Conservation (phyloP, 2,888 invertebrate species). For the Campoletis raptor region DNA sequence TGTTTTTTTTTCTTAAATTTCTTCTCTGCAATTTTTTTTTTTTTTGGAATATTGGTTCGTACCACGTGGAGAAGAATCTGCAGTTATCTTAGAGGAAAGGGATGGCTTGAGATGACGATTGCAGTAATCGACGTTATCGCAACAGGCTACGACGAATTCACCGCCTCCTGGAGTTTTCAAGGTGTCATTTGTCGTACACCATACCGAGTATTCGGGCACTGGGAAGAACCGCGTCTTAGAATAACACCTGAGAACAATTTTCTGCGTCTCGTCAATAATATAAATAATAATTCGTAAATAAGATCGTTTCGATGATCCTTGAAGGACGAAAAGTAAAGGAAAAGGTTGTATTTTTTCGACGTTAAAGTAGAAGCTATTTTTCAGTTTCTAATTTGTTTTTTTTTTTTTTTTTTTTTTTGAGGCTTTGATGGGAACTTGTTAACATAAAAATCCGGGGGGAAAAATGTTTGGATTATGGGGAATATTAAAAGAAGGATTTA, state of each 20-base stretch:
- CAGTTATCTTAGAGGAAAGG: slow-evolving; percentile 77
- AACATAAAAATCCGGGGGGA: slow-evolving; percentile 5
- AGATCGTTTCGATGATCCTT: slow-evolving; percentile 7
- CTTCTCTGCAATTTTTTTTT: background rate
- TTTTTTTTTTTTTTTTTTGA: too few species aligned
- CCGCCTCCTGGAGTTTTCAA: slow-evolving; percentile 84
- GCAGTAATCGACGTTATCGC: slow-evolving; percentile 91
- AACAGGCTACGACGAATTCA: slow-evolving; percentile 92
- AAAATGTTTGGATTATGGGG: background rate
- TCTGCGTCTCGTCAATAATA: slow-evolving; percentile 62
- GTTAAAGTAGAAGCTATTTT: background rate
- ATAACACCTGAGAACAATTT: slow-evolving; percentile 84
- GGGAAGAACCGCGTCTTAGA: slow-evolving; percentile 83
- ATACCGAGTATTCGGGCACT: slow-evolving; percentile 80
- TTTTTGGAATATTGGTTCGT: slow-evolving; percentile 74
- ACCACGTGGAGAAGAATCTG: slow-evolving; percentile 77
- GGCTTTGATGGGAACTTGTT: background rate
- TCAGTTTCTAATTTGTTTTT: too few species aligned
- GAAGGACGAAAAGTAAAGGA: background rate
- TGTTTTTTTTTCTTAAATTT: slow-evolving; percentile 4
- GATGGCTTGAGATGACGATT: slow-evolving; percentile 89
- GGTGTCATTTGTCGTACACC: slow-evolving; percentile 81
- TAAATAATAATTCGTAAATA: background rate
- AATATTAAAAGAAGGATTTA: slow-evolving; percentile 28
- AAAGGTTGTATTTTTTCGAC: background rate